Evolutionary conservation across 2,888 invertebrate species (phyloP).

Genomic region (Cordylochernes scorpioides): DNA sequence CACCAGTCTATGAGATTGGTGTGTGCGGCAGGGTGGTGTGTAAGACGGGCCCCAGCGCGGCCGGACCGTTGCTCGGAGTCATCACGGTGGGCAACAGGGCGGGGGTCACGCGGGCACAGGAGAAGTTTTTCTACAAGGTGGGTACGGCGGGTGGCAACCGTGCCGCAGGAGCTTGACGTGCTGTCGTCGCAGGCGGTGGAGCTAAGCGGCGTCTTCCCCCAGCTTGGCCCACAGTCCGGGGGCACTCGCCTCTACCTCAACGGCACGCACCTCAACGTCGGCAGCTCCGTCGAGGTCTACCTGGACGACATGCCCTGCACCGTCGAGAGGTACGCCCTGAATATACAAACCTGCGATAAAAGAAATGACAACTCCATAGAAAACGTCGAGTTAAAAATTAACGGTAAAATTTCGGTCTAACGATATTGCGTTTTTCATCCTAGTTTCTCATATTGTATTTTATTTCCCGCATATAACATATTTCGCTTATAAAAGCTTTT

Average conservation of each 20-base stretch:
- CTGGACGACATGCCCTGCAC: constrained; percentile 43
- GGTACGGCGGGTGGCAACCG: too few relatives aligned
- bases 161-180: too few relatives aligned
- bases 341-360: neutral
- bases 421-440: too few relatives aligned
- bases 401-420: too few relatives aligned
- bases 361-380: too few relatives aligned
- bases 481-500: too few relatives aligned
- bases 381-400: too few relatives aligned
- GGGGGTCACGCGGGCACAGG: constrained; percentile 63
- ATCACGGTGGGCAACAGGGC: constrained; percentile 71
- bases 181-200: constrained; percentile 45
- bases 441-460: too few relatives aligned
- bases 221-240: constrained; percentile 76
- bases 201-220: constrained; percentile 48
- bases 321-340: constrained; percentile 41
- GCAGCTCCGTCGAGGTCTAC: constrained; percentile 48
- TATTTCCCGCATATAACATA: too few relatives aligned
- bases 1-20: too few relatives aligned
- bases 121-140: constrained; percentile 58
- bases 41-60: constrained; percentile 41
- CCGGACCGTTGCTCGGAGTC: constrained; percentile 41
- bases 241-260: constrained; percentile 75
- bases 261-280: constrained; percentile 75
- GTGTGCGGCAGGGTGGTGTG: constrained; percentile 56